Percentiles rank a stretch among this genome's conserved stretches.
These are phyloP conservation scores for Seriola aureovittata DNA, from an alignment of 2,113 vertebrate species.

Conservation along the genomic window DNA sequence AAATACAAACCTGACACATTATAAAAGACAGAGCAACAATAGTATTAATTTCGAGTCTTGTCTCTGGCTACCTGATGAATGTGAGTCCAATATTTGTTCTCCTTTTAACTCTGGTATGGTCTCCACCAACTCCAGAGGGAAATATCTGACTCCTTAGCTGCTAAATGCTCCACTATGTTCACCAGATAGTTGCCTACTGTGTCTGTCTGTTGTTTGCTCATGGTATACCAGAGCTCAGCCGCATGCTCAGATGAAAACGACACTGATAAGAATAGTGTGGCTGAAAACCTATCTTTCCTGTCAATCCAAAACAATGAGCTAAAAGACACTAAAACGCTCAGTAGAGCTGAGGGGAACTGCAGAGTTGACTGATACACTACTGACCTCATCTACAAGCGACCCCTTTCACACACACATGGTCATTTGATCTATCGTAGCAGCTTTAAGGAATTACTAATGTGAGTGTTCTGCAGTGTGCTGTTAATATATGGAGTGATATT, in stretches of 20 bases:
- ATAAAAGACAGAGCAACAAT: not conserved
- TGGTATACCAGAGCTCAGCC: too few species aligned
- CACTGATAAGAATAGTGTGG: not conserved
- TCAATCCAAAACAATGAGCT: slow-evolving; percentile 8
- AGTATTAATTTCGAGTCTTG: not conserved
- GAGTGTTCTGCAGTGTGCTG: slow-evolving; percentile 2
- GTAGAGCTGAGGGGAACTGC: not conserved
- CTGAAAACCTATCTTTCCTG: not conserved
- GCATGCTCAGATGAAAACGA: not conserved
- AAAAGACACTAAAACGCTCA: not conserved
- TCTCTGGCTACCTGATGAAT: not conserved
- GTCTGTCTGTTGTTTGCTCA: not conserved
- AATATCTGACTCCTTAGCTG: not conserved
- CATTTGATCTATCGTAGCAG: slow-evolving; percentile 3
- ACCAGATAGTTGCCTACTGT: not conserved
- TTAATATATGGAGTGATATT: slow-evolving; percentile 4
- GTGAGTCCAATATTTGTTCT: not conserved
- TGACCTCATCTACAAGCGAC: not conserved
- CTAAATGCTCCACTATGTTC: not conserved
- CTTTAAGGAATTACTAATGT: slow-evolving; percentile 28
- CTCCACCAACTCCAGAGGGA: not conserved
- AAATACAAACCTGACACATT: not conserved
- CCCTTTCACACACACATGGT: not conserved
- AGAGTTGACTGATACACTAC: not conserved
- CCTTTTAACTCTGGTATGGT: not conserved